Evolutionary conservation across 2,113 vertebrate species (phyloP), one percentile per base, ranked within the genome.

Genomic region (Synodontis membranacea): DNA sequence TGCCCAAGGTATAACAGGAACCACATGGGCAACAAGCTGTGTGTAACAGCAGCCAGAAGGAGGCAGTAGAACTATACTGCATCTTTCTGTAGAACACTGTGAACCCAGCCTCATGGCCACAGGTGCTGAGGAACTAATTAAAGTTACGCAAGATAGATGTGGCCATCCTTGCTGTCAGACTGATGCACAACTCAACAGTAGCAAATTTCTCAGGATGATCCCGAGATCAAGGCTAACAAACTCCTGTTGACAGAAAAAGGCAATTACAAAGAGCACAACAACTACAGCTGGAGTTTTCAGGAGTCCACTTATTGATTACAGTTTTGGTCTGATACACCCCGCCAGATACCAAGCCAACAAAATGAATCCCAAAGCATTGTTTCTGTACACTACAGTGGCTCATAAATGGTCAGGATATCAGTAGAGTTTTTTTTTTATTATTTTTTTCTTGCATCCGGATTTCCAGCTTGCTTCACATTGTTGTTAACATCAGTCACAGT

Each of bases 21-120:
- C 10, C 48, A 31, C 3, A 62, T 48, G 14, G 15, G 28, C 23
- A 48, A 5, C 54, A 62, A 46, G 39, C 11, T 19, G 2, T 25
- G 48, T 46, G 62, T 39, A 14, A 52, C 66, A 34, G 10, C 34
- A 6, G 31, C 86, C 94, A 93, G 28, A 86, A 93, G 93, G 89
- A 91, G 91, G 92, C 92, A 92, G 90, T 90, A 94, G 81, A 64
- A 48, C 48, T 8, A 74, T 79, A 90, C 54, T 68, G 5, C n/a
- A 46, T 21, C 64, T 48, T 50, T 37, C 44, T 48, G 31, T 66
- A 31, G 46, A 19, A 28, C 50, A 39, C 25, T 50, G 28, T 10
- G 84, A 75, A 48, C 82, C 89, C 89, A 89, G 89, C 88, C 89
- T 92, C 91, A 76, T 56, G 37, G 74, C 50, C 78, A 62, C 72